Conservation (phyloP, 2,888 invertebrate species). For the Micoletzkya japonica region DNA sequence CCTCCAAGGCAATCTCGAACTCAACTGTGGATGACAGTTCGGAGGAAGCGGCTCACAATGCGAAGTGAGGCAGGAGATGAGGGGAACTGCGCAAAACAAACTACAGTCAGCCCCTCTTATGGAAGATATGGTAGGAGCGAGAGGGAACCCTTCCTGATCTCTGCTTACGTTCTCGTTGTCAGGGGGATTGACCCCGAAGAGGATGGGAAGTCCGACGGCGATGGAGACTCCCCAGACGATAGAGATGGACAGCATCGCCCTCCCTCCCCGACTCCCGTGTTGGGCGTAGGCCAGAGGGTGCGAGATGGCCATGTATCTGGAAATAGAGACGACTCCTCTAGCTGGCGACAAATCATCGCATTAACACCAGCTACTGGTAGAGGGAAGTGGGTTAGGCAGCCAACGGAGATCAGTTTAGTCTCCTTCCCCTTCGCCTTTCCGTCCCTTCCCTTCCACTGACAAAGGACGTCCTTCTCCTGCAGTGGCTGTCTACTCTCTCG, state of each 20-base stretch:
- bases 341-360: too few relatives aligned
- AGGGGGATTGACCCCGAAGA: constrained; percentile 85
- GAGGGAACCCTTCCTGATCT: too few relatives aligned
- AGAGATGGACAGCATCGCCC: constrained; percentile 90
- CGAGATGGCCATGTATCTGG: constrained; percentile 56
- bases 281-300: constrained; percentile 62
- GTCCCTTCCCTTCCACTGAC: background rate
- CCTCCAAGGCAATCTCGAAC: too few relatives aligned
- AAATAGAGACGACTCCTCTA: too few relatives aligned
- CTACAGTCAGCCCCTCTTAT: too few relatives aligned
- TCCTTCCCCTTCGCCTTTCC: background rate
- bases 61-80: too few relatives aligned
- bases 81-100: too few relatives aligned
- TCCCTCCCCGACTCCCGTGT: constrained; percentile 63
- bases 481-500: background rate
- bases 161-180: constrained; percentile 39
- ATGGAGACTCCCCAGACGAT: constrained; percentile 93
- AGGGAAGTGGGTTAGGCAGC: background rate
- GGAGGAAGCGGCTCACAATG: too few relatives aligned
- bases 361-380: too few relatives aligned
- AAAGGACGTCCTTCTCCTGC: background rate
- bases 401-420: background rate
- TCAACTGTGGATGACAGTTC: too few relatives aligned
- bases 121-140: too few relatives aligned
- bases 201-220: constrained; percentile 93